Conservation (phyloP, 2,888 invertebrate species). For the Fragum fragum region DNA sequence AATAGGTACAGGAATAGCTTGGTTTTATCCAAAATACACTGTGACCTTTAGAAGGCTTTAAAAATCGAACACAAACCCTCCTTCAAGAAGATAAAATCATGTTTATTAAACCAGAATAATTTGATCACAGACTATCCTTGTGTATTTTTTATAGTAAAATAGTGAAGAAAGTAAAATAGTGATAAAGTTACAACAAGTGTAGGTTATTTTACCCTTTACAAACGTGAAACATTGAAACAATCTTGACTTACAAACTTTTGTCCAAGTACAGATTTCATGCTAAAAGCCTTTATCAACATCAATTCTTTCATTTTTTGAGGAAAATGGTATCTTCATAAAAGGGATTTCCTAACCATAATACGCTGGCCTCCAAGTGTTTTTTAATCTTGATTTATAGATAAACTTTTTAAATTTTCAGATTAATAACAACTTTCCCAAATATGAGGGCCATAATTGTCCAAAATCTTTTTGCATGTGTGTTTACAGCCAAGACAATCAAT, state of each 20-base stretch:
- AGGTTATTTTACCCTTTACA: background rate
- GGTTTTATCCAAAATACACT: no score
- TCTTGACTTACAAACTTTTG: background rate
- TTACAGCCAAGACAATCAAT: no score
- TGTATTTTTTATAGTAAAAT: background rate
- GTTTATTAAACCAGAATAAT: constrained; percentile 16
- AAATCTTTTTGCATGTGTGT: no score
- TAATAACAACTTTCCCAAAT: no score
- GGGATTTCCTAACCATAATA: background rate
- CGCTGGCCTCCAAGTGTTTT: no score
- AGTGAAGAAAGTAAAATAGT: background rate
- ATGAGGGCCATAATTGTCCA: no score
- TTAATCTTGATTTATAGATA: no score
- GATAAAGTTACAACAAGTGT: background rate
- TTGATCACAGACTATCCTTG: constrained; percentile 8
- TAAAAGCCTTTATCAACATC: no score
- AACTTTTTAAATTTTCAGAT: no score
- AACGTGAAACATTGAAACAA: background rate
- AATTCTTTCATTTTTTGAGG: background rate
- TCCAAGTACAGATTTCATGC: background rate
- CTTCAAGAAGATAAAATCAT: constrained; percentile 11
- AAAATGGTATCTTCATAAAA: background rate
- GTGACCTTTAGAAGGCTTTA: no score
- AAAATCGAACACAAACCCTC: background rate
- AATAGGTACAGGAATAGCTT: no score